Evolutionary conservation across 2,113 vertebrate species (phyloP), one percentile per base, ranked within the genome.

Genomic region (Oryzias javanicus): DNA sequence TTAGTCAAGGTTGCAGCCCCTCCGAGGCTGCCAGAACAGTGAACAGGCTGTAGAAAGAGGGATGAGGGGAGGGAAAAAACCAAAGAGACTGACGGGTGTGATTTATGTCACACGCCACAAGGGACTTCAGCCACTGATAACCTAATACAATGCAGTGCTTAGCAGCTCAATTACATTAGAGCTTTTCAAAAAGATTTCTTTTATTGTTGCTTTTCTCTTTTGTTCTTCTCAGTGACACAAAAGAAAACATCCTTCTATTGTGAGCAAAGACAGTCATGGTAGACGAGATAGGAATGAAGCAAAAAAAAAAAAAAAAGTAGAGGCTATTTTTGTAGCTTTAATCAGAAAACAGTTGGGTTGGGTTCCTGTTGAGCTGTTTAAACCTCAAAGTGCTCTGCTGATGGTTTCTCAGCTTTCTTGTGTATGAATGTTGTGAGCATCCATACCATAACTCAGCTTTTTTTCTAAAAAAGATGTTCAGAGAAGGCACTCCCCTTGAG

Each of bases 91-190:
- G 90, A 80, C 83, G 25, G 55, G 67, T 81, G 79, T 90, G 88
- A 90, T 91, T 91, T 89, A 91, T 88, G 86, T 86, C 79, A 74
- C 72, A 74, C 58, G 74, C 85, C 84, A 88, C 55, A 0, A 78
- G 87, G 90, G 89, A 90, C 83, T 86, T 81, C 68, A 89, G 74
- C 78, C 60, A 82, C 78, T 78, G 83, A 91, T 91, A 91, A 91
- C 87, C 87, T 88, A 82, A 89, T 88, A 83, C 72, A 78, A 87
- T 75, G 76, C 70, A 72, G 82, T 81, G 86, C 85, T 89, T 82
- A 88, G 86, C 66, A 72, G 88, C 84, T 88, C 88, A 75, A 88
- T 86, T 80, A 81, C 82, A 89, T 89, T 90, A 89, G 42, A 55
- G 72, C 58, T 47, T 86, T 91, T 85, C 71, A 78, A 79, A 87